Base-by-base conservation (phyloP, 2,797 vertebrate genomes). In the Galagoides demidoff region DNA sequence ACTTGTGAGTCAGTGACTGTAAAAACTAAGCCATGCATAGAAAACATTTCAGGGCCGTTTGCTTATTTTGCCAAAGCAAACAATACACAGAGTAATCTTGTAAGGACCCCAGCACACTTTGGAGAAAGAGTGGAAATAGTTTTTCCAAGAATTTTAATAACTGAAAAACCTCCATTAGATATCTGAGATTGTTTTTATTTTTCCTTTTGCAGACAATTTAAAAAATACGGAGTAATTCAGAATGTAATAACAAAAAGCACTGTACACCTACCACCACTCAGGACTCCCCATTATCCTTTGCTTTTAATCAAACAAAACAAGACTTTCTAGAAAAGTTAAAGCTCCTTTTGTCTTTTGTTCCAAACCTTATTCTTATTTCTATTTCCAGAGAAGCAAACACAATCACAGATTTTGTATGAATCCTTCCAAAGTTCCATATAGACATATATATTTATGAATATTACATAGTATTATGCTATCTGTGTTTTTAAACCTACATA, bases 41-140 rank as follows among this genome's bases (percentile, higher is more conserved):
- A 83, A 89, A 66, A 64, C n/a, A 0, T 57, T 61, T 76, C 66
- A 19, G 59, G 45, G 34, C 43, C 64, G 59, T 89, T 91, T n/a
- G 55, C 70, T 87, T 82, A 39, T 90, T 90, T 84, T 82, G 88
- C 94, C 95, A 97, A 95, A 92, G 85, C 83, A 89, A 95, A 96
- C 61, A 93, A 64, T 88, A 79, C 89, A 68, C 55, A 73, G n/a
- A 55, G 52, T 25, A 74, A 91, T 89, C 79, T 70, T 71, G 29
- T 34, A 25, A 87, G 68, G 31, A 89, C 20, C 27, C 16, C 23
- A 74, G 29, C 16, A 34, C 7, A 23, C 49, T 52, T 68, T 45
- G 34, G 70, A 73, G 37, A 85, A 84, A 27, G 34, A 61, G 6
- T 57, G 12, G 45, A 86, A 23, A 66, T 74, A 16, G 66, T 73